Percentiles rank a stretch among this genome's conserved stretches.
Conservation (phyloP, 2,113 vertebrate genomes). For the Blennius ocellaris region DNA sequence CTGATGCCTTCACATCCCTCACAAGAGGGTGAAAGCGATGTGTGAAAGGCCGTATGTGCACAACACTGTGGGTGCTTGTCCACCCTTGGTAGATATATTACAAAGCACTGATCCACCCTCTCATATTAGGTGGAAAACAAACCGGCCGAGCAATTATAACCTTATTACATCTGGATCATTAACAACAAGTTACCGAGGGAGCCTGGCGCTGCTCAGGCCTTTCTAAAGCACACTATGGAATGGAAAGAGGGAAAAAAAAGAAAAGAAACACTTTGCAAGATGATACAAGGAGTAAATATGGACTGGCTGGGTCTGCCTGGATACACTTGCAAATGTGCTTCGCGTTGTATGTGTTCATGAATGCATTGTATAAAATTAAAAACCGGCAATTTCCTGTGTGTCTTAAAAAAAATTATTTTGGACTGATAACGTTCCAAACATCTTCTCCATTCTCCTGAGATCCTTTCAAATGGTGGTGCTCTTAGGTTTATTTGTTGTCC, state of each 20-base stretch:
- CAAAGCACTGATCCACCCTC: conserved; percentile 73
- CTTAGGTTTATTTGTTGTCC: neutral
- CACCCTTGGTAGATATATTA: conserved; percentile 66
- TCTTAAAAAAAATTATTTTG: too few relatives aligned
- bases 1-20: conserved; percentile 31
- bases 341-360: too few relatives aligned
- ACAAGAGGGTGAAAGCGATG: conserved; percentile 9
- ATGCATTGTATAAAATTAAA: too few relatives aligned
- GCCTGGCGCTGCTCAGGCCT: conserved; percentile 52
- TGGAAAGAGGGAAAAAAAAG: conserved; percentile 46
- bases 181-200: conserved; percentile 74
- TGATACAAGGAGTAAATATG: conserved; percentile 28
- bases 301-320: conserved; percentile 9
- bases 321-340: neutral
- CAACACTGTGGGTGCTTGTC: conserved; percentile 43
- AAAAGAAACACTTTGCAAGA: neutral
- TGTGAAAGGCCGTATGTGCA: conserved; percentile 30
- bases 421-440: too few relatives aligned
- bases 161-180: conserved; percentile 80
- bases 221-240: conserved; percentile 45
- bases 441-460: too few relatives aligned
- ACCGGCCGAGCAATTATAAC: conserved; percentile 72
- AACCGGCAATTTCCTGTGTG: too few relatives aligned
- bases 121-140: conserved; percentile 73
- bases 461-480: neutral